Base-by-base conservation (phyloP, 2,113 vertebrate species). In the Labeo rohita region DNA sequence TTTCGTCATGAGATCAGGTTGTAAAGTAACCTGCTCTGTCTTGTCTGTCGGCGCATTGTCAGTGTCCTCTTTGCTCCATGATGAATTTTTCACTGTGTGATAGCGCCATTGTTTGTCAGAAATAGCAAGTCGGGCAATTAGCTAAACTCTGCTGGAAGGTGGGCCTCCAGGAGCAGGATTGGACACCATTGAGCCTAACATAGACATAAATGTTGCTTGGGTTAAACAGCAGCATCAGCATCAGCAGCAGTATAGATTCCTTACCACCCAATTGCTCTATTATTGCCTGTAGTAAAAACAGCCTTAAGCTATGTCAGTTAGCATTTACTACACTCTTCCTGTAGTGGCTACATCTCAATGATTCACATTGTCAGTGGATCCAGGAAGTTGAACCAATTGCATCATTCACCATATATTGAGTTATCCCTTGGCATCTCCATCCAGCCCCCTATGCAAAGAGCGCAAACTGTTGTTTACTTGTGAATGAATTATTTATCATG, bases 401-500 rank as follows among this genome's bases (percentile, higher is more conserved):
- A 88, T 84, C 76, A 81, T 86, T 86, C 49, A 10, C 45, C 47
- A 50, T 54, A 50, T 52, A 83, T 23, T 49, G 74, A 85, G 61
- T 72, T 73, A 90, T 85, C 90, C 89, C 81, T 49, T 45, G 84
- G 80, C 88, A 89, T 85, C 45, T 52, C 85, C 79, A 86, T 77
- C 80, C 86, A 86, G 83, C 87, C 91, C 90, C 84, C 83, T 68
- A 86, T 88, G 87, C 90, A 89, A 90, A 88, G 89, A 93, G 87
- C 73, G 28, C 88, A 86, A 90, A 85, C 89, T 61, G 36, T 68
- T 90, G 87, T 90, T 92, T 91, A 92, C 34, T 78, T 86, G 89
- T 85, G 75, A 76, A 85, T 93, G 84, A 92, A 93, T 93, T 92
- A 93, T 94, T 94, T 91, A 93, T 91, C 81, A 68, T 84, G 56